phyloP scores from a whole-genome alignment of 2,888 invertebrate genomes.

The Tethea ocularis region DNA sequence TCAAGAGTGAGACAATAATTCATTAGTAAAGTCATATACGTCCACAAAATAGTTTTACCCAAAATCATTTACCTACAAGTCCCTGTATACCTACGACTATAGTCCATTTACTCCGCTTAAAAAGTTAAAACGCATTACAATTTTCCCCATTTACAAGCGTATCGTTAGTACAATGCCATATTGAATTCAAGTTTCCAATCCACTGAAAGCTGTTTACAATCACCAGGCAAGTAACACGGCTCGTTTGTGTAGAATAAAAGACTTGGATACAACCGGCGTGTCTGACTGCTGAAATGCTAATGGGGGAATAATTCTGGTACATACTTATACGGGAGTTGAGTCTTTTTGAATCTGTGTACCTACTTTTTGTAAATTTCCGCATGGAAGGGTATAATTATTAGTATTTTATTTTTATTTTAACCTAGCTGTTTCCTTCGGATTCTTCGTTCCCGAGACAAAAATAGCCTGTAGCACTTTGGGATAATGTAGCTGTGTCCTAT shows the following conservation, averaged over 20 bases:
- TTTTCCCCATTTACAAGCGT: conserved; percentile 13
- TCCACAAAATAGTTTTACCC: too few species aligned
- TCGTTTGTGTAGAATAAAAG: conserved; percentile 38
- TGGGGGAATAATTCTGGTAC: conserved; percentile 21
- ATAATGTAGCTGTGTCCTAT: too few species aligned
- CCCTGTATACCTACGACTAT: neutral
- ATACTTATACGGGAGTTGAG: neutral
- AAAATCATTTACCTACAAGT: neutral
- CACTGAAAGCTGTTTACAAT: conserved; percentile 44
- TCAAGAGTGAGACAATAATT: too few species aligned
- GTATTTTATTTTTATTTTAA: too few species aligned
- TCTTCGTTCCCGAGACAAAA: too few species aligned
- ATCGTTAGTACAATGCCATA: conserved; percentile 17
- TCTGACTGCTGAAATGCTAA: conserved; percentile 28
- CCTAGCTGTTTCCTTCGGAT: too few species aligned
- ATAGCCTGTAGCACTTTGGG: too few species aligned
- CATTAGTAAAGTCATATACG: too few species aligned
- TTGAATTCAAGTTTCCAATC: conserved; percentile 47
- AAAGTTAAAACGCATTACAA: conserved; percentile 10
- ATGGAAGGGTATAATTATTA: too few species aligned
- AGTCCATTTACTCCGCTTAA: neutral
- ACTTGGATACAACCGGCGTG: conserved; percentile 12
- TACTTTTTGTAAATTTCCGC: too few species aligned
- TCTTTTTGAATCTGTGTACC: too few species aligned
- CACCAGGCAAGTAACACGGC: conserved; percentile 28